Percentiles rank a stretch among this genome's conserved stretches.
phyloP scores from a whole-genome alignment of 1,140 invertebrate genomes.

The Xylocopa sonorina region DNA sequence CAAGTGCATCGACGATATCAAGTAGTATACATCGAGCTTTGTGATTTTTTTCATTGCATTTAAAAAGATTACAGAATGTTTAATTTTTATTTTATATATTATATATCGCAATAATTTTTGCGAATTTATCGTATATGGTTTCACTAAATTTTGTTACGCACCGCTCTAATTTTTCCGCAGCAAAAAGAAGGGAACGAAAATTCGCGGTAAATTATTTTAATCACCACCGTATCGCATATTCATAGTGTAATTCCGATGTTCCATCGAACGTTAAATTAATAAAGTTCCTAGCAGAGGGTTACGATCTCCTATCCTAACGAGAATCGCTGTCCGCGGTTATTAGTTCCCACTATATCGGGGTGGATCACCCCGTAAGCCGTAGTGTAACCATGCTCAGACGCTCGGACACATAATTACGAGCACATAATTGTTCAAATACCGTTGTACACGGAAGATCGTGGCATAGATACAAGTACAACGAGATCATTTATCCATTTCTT shows the following conservation, averaged over 20 bases:
- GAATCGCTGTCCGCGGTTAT: neutral
- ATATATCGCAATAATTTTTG: no score
- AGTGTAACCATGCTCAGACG: constrained; percentile 17
- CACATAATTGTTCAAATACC: neutral
- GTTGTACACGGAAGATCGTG: neutral
- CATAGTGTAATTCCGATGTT: neutral
- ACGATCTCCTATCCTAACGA: neutral
- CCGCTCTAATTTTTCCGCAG: no score
- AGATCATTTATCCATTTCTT: neutral
- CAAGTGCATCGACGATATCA: no score
- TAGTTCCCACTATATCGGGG: neutral
- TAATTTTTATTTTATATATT: no score
- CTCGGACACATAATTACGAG: neutral
- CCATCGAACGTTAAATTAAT: neutral
- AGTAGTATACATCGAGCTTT: no score
- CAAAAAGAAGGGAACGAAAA: no score
- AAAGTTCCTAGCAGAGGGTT: neutral
- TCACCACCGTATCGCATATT: no score
- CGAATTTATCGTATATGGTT: no score
- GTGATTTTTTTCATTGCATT: no score
- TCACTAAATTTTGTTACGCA: no score
- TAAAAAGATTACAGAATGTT: no score
- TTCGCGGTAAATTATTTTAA: no score
- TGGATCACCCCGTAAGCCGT: constrained; percentile 12
- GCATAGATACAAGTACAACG: neutral